A percentile compares a stretch with the other conserved stretches of the same genome.
Evolutionary conservation across 1,140 invertebrate genomes (phyloP).

Genomic region (Zaprionus vittiger): DNA sequence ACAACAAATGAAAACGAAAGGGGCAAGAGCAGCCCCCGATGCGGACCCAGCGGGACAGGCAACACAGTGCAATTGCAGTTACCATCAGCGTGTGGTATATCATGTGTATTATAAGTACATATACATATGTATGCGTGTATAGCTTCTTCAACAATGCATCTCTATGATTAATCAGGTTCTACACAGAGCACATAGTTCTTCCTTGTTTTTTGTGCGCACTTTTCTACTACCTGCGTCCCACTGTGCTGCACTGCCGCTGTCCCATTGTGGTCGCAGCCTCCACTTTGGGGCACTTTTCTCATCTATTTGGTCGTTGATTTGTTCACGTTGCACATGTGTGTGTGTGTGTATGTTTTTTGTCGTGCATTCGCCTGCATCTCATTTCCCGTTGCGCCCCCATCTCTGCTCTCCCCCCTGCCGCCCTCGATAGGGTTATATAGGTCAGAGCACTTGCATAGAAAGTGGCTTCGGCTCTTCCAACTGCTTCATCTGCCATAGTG

Average conservation of each 20-base stretch:
- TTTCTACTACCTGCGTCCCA: background rate
- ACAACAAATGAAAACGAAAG: conserved; percentile 73
- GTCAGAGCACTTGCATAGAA: conserved; percentile 81
- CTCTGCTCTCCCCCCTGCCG: background rate
- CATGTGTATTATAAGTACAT: background rate
- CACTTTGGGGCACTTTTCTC: conserved; percentile 64
- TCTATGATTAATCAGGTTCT: no score
- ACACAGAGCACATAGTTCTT: no score
- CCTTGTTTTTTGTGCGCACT: background rate
- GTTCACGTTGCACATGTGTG: conserved; percentile 35
- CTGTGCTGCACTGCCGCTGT: background rate
- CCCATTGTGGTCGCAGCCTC: background rate
- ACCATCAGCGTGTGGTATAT: background rate
- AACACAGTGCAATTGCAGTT: background rate
- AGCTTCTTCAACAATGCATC: no score
- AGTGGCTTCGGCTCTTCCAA: conserved; percentile 61
- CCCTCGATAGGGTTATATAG: conserved; percentile 68
- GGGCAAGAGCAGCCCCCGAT: conserved; percentile 46
- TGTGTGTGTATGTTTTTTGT: background rate
- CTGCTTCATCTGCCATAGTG: conserved; percentile 13
- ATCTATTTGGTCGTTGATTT: conserved; percentile 74
- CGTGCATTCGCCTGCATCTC: conserved; percentile 64
- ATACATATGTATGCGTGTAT: no score
- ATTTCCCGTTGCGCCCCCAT: conserved; percentile 19
- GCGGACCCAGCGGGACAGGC: background rate